Evolutionary conservation across 2,797 vertebrate genomes (phyloP).

Genomic region (Rhincodon typus): DNA sequence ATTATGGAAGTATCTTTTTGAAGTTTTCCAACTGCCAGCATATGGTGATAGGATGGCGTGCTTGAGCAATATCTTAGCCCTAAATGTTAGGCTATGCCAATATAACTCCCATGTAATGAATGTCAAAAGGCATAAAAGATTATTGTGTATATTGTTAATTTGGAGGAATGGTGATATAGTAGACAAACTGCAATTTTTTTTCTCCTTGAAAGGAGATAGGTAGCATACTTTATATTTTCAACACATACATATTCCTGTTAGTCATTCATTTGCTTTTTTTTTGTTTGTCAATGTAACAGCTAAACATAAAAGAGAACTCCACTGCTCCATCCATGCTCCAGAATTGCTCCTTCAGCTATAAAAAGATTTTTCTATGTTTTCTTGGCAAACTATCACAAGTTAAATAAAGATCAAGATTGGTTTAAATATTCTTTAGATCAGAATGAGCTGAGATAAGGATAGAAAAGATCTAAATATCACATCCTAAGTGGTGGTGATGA

Average conservation of each 20-base stretch:
- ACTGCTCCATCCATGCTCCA: background rate
- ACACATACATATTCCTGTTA: background rate
- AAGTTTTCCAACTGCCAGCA: too few relatives aligned
- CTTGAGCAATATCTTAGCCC: too few relatives aligned
- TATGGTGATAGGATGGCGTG: too few relatives aligned
- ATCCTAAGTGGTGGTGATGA: background rate
- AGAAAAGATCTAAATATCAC: background rate
- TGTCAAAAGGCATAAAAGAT: background rate
- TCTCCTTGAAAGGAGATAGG: background rate
- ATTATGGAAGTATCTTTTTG: too few relatives aligned
- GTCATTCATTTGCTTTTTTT: background rate
- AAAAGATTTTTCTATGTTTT: background rate
- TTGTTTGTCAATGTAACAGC: background rate
- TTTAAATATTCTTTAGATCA: background rate
- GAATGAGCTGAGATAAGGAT: background rate
- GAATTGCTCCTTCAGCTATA: background rate
- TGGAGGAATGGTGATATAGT: background rate
- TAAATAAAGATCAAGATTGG: background rate
- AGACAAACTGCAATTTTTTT: background rate
- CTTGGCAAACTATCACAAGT: background rate
- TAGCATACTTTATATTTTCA: background rate
- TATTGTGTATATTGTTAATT: background rate
- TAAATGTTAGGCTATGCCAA: background rate
- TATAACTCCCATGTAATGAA: background rate
- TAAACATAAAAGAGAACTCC: background rate